A percentile compares a stretch with the other conserved stretches of the same genome.
Evolutionary conservation across 1,140 invertebrate species (phyloP).

Genomic region (Bombus waltoni): DNA sequence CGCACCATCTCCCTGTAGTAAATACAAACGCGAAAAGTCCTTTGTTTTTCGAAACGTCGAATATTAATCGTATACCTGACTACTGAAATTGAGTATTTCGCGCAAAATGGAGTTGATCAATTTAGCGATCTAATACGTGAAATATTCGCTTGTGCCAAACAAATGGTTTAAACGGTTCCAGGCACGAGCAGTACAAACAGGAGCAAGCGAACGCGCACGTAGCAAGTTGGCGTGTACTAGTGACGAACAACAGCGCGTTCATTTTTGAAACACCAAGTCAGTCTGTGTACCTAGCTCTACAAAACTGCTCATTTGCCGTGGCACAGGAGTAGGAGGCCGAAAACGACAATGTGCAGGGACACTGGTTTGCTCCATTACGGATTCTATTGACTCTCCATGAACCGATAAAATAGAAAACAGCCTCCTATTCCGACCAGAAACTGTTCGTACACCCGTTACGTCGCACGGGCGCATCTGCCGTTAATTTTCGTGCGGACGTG

Average conservation of each 20-base stretch:
- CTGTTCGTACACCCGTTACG: slow-evolving; percentile 12
- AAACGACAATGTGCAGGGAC: slow-evolving; percentile 13
- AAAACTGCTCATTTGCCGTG: slow-evolving; percentile 42
- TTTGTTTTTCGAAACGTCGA: too few species aligned
- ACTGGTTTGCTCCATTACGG: slow-evolving; percentile 3
- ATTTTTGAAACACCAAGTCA: slow-evolving; percentile 20
- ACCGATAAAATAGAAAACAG: not conserved
- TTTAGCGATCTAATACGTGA: too few species aligned
- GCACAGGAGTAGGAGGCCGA: not conserved
- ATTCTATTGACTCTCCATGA: not conserved
- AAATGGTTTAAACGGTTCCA: not conserved
- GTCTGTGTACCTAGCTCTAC: slow-evolving; percentile 29
- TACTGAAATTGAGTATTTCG: too few species aligned
- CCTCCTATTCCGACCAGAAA: not conserved
- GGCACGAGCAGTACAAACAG: not conserved
- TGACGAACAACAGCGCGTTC: not conserved
- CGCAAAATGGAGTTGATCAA: too few species aligned
- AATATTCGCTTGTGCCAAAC: not conserved
- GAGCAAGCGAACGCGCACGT: not conserved
- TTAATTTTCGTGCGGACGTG: slow-evolving; percentile 32
- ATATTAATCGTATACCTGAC: too few species aligned
- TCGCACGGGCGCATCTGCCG: slow-evolving; percentile 17
- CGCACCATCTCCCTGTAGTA: too few species aligned
- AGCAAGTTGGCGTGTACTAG: not conserved
- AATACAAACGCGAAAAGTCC: too few species aligned